Evolutionary conservation across 2,888 invertebrate species (phyloP).

Genomic region (Cylloceria caligata): DNA sequence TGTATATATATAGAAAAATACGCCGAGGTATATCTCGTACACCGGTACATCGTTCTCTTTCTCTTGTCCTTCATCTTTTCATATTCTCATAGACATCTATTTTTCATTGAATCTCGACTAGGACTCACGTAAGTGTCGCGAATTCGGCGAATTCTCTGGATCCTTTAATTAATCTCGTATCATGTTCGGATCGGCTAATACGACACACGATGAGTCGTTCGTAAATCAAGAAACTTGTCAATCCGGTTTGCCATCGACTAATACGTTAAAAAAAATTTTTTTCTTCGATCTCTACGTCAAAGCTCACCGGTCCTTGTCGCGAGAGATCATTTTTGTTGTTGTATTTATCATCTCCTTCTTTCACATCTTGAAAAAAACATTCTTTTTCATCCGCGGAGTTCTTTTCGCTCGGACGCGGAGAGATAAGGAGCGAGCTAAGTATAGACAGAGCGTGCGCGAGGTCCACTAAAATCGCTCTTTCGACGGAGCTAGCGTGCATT

Average conservation of each 20-base stretch:
- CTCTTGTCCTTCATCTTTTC: slow-evolving; percentile 61
- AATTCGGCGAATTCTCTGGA: slow-evolving; percentile 53
- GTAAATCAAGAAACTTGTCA: slow-evolving; percentile 61
- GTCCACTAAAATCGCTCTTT: background rate
- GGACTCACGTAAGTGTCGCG: background rate
- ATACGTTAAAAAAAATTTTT: slow-evolving; percentile 29
- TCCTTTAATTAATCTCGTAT: slow-evolving; percentile 60
- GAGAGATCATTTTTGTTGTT: slow-evolving; percentile 14
- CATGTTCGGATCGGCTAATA: slow-evolving; percentile 62
- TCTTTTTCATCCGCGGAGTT: slow-evolving; percentile 1
- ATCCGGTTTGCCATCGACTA: slow-evolving; percentile 57
- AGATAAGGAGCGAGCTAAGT: slow-evolving; percentile 13
- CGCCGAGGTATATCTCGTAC: slow-evolving; percentile 36
- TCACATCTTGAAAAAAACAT: slow-evolving; percentile 47
- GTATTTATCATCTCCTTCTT: slow-evolving; percentile 23
- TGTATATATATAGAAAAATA: slow-evolving; percentile 21
- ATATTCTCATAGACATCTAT: slow-evolving; percentile 43
- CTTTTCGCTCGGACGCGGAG: background rate
- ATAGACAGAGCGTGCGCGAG: background rate
- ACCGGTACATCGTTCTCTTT: slow-evolving; percentile 38
- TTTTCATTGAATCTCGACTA: background rate
- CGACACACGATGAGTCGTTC: slow-evolving; percentile 55
- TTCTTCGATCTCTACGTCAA: slow-evolving; percentile 51
- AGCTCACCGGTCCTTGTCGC: slow-evolving; percentile 36
- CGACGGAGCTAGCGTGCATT: slow-evolving; percentile 42